Base-by-base conservation (phyloP, 2,113 vertebrate species). In the Hiodon tergisus region DNA sequence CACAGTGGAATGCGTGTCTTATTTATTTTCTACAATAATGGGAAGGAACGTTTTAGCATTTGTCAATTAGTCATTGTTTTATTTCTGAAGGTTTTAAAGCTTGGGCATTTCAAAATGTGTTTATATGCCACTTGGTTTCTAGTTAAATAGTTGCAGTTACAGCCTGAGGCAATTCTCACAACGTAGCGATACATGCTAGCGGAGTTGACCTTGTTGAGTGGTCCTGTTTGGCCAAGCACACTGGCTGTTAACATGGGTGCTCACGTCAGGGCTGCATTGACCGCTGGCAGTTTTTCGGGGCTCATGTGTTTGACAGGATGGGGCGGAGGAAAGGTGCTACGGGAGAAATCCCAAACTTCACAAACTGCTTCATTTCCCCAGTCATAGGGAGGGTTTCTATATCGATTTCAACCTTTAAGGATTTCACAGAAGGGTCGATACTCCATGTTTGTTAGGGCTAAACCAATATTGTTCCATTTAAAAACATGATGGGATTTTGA, bases 151-250 rank as follows among this genome's bases (percentile, higher is more conserved):
- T 54, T 31, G 73, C 74, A 78, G 47, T 73, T 65, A 69, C 66
- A 10, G 14, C 52, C 65, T 77, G 58, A 14, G 47, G 68, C 82
- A 89, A 79, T 80, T 58, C 57, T 71, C 31, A 81, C 86, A 89
- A 87, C 76, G 88, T 85, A 87, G 88, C 85, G 82, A 78, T 79
- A 84, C 89, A 82, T 85, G 85, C 79, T 76, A 73, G 81, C 71
- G 76, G 67, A 7, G 74, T 80, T 90, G 87, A 91, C 89, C 88
- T 90, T 90, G 91, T 88, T 89, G 88, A 89, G 87, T 84, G 83
- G 83, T 86, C 82, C 85, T 84, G 81, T 81, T 75, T 82, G 82
- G 88, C 83, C 85, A 83, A 81, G 86, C 83, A 82, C 83, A 91
- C 87, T 85, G 89, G 91, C 90, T 91, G 90, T 90, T 88, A 92